These are phyloP conservation scores for Pherbina coryleti DNA, from an alignment of 2,888 invertebrate species.

Conservation along the genomic window DNA sequence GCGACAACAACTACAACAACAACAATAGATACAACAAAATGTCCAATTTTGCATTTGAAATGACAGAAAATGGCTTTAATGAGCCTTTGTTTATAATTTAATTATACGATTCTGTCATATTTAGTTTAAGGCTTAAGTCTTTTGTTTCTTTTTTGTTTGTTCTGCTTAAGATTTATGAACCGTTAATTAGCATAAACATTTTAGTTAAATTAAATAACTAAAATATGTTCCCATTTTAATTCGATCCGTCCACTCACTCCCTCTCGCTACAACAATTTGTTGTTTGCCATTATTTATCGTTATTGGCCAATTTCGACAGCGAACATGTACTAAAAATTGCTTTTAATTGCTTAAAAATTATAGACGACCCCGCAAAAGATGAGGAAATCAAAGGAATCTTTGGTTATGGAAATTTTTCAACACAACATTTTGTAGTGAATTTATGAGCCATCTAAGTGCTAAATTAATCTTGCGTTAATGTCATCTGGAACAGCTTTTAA, in stretches of 20 bases:
- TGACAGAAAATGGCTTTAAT: slow-evolving; percentile 34
- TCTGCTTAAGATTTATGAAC: slow-evolving; percentile 22
- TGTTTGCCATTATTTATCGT: slow-evolving; percentile 30
- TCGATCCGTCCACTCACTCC: neutral
- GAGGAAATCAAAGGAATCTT: neutral
- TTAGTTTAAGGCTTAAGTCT: slow-evolving; percentile 21
- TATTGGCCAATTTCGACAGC: slow-evolving; percentile 31
- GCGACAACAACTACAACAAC: neutral
- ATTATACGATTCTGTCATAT: slow-evolving; percentile 33
- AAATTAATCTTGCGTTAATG: slow-evolving; percentile 24
- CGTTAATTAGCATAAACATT: slow-evolving; percentile 37
- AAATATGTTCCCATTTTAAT: slow-evolving; percentile 11
- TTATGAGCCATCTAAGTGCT: slow-evolving; percentile 23
- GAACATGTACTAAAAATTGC: slow-evolving; percentile 39
- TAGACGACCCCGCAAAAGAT: slow-evolving; percentile 12
- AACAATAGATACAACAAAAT: neutral
- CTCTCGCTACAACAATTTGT: slow-evolving; percentile 18
- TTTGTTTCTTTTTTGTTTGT: neutral
- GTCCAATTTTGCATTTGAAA: slow-evolving; percentile 15
- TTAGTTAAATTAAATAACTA: slow-evolving; percentile 18
- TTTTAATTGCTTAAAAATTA: slow-evolving; percentile 37
- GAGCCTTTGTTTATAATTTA: slow-evolving; percentile 36
- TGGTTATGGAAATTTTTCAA: slow-evolving; percentile 22
- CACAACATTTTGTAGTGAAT: slow-evolving; percentile 11
- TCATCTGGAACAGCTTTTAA: neutral